These are phyloP conservation scores for Liolophura sinensis DNA, from an alignment of 1,140 invertebrate species.

Conservation along the genomic window DNA sequence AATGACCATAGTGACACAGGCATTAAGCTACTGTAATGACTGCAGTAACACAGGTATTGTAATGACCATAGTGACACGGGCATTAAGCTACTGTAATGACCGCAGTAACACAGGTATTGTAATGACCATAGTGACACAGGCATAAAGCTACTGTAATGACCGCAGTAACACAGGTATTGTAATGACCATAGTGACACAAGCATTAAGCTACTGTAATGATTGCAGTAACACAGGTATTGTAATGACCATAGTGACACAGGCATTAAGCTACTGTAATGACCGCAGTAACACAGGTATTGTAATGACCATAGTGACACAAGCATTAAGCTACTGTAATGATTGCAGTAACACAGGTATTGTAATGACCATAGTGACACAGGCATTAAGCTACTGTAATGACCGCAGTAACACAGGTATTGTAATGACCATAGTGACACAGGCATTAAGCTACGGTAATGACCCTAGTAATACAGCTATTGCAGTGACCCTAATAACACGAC, in stretches of 20 bases:
- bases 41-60: not conserved
- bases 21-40: no score
- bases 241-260: no score
- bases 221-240: constrained; percentile 8
- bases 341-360: no score
- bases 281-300: not conserved
- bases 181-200: not conserved
- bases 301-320: not conserved
- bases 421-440: no score
- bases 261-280: not conserved
- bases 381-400: not conserved
- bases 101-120: not conserved
- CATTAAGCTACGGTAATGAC: no score
- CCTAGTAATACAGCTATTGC: no score
- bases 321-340: not conserved
- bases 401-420: not conserved
- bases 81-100: no score
- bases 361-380: not conserved
- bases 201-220: not conserved
- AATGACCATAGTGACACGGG: not conserved
- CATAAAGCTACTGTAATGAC: no score
- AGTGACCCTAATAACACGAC: not conserved
- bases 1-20: no score
- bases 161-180: not conserved
- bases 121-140: not conserved